Percentiles rank a stretch among this genome's conserved stretches.
These are phyloP conservation scores for Amphimedon queenslandica DNA, from an alignment of 37 sponge, comb jelly and placozoan species.

Conservation along the genomic window DNA sequence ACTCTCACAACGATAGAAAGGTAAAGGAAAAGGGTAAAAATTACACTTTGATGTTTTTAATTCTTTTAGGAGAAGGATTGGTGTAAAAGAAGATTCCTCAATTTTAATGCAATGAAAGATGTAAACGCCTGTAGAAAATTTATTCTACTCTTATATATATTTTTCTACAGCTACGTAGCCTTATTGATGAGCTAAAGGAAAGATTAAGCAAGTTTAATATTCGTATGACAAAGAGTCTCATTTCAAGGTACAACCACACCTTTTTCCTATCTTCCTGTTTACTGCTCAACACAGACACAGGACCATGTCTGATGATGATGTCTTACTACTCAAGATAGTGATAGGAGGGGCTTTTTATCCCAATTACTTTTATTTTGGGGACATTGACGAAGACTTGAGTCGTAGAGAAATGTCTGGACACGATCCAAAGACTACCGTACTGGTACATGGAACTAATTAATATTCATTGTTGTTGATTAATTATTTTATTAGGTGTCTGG, in stretches of 20 bases:
- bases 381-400: constrained; percentile 51
- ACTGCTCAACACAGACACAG: no score
- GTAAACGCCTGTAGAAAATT: background rate
- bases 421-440: constrained; percentile 74
- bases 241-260: no score
- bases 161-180: constrained; percentile 34
- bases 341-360: constrained; percentile 88
- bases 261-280: no score
- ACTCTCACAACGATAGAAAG: background rate
- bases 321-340: constrained; percentile 49
- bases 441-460: constrained; percentile 38
- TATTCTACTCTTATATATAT: background rate
- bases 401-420: constrained; percentile 58
- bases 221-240: no score
- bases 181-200: constrained; percentile 52
- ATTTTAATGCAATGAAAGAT: constrained; percentile 38
- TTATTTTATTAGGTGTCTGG: constrained; percentile 36
- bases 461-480: background rate
- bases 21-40: no score
- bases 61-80: constrained; percentile 45
- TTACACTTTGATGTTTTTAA: no score
- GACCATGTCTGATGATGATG: background rate
- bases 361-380: constrained; percentile 66
- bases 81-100: constrained; percentile 58
- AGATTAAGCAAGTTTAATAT: constrained; percentile 67